Conservation (phyloP, 2,113 vertebrate species). For the Campylomormyrus numenius region DNA sequence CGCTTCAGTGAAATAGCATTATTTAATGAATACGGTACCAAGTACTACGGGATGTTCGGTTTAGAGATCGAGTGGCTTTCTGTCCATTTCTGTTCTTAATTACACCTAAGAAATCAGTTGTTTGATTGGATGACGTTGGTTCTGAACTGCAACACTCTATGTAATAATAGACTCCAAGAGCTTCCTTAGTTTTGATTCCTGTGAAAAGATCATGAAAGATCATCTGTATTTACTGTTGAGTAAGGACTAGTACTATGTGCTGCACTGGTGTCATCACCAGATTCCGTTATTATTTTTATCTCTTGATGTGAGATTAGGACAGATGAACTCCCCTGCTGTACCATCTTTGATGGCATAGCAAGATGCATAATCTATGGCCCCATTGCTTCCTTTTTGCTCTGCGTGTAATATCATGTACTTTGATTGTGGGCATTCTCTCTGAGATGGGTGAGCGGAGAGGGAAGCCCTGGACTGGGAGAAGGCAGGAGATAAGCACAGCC, state of each 20-base stretch:
- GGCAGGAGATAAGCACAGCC: background rate
- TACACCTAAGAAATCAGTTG: background rate
- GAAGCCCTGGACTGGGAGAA: background rate
- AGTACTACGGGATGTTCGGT: background rate
- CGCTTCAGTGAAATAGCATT: background rate
- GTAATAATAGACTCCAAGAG: background rate
- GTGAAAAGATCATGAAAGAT: background rate
- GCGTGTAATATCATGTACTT: background rate
- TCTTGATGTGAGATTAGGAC: background rate
- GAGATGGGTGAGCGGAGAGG: background rate
- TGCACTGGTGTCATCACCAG: background rate
- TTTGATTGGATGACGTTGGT: background rate
- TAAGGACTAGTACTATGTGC: background rate
- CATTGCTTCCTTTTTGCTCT: background rate
- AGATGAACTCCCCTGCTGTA: background rate
- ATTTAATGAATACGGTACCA: background rate
- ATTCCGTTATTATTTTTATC: background rate
- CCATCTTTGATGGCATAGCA: background rate
- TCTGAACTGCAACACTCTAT: background rate
- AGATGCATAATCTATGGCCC: background rate
- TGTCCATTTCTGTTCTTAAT: background rate
- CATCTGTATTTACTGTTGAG: background rate
- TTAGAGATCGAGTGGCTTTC: background rate
- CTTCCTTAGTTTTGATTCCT: background rate
- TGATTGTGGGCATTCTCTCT: background rate